Evolutionary conservation across 2,797 vertebrate species (phyloP), one percentile per base, ranked within the genome.

Genomic region (Champsocephalus gunnari): DNA sequence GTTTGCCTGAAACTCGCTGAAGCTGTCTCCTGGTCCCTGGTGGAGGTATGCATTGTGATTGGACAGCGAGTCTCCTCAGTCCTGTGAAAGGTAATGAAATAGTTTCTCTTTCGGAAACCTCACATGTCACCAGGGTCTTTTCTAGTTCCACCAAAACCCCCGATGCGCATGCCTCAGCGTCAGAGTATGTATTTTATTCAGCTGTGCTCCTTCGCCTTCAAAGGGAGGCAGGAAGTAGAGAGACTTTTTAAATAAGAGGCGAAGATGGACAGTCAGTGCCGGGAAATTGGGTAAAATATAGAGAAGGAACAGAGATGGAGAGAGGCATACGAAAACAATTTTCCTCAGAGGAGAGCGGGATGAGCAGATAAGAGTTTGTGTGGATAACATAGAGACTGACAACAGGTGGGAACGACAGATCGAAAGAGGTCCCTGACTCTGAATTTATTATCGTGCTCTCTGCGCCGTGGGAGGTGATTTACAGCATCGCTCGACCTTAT

Each of bases 111-210:
- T 51, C 64, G 60, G 10, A 69, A 82, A 60, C 45, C 48, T n/a
- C 66, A 73, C 63, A 28, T 28, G 24, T 28, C 24, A 28, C 24
- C 61, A 58, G 75, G 66, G 69, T 68, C 77, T 45, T 62, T 77
- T 85, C 82, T 78, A 86, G 88, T 89, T 86, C 87, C 21, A 75
- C 64, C 71, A 71, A 64, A 28, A 49, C 12, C 50, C 81, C 73
- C 55, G 84, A 88, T 88, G 90, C 89, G 79, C 82, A 79, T 87
- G 90, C 88, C 88, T 92, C 89, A 87, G 68, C 11, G 54, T 77
- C 87, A 90, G 87, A 88, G 89, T 92, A 91, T 28, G 28, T 28
- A 28, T 28, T 28, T 88, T 85, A 84, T 28, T 88, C 85, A 84
- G 82, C 88, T 82, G 80, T 80, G 89, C 70, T 70, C 53, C 51